These are phyloP conservation scores for Cheirogaleus medius DNA, from an alignment of 2,113 vertebrate species.

Conservation along the genomic window DNA sequence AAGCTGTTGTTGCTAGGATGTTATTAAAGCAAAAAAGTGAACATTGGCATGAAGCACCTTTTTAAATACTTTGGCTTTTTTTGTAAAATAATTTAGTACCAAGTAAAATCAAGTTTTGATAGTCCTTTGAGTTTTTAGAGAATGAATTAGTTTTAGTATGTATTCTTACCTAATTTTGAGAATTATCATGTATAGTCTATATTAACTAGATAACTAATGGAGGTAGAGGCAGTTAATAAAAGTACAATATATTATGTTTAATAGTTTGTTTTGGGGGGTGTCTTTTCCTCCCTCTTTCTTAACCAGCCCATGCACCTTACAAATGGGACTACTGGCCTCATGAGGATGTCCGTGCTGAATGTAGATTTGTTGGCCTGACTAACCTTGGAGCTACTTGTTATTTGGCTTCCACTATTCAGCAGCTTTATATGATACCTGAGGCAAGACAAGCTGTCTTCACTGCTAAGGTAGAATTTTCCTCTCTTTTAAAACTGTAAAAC, in stretches of 20 bases:
- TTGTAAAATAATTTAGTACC: slow-evolving; percentile 6
- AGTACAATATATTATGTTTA: slow-evolving; percentile 1
- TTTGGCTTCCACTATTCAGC: slow-evolving; percentile 98
- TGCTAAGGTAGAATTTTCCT: slow-evolving; percentile 90
- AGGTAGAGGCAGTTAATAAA: neutral
- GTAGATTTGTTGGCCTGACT: slow-evolving; percentile 97
- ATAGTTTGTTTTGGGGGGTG: slow-evolving; percentile 48
- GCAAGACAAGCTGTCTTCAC: slow-evolving; percentile 98
- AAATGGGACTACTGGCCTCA: slow-evolving; percentile 99
- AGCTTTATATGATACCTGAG: slow-evolving; percentile 99
- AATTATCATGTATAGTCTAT: neutral
- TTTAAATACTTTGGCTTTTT: slow-evolving; percentile 3
- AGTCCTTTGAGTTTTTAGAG: slow-evolving; percentile 4
- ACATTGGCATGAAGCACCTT: neutral
- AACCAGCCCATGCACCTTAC: slow-evolving; percentile 98
- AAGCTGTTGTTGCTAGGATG: neutral
- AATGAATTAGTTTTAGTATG: neutral
- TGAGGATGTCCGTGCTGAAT: slow-evolving; percentile 97
- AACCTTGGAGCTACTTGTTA: slow-evolving; percentile 99
- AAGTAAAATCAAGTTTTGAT: slow-evolving; percentile 34
- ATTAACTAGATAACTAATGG: neutral
- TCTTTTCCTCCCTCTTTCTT: slow-evolving; percentile 4
- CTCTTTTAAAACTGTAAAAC: neutral
- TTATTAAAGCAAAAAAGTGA: neutral
- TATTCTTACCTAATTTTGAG: slow-evolving; percentile 10